A percentile compares a stretch with the other conserved stretches of the same genome.
Evolutionary conservation across 1,140 invertebrate genomes (phyloP).

Genomic region (Coptotermes formosanus): DNA sequence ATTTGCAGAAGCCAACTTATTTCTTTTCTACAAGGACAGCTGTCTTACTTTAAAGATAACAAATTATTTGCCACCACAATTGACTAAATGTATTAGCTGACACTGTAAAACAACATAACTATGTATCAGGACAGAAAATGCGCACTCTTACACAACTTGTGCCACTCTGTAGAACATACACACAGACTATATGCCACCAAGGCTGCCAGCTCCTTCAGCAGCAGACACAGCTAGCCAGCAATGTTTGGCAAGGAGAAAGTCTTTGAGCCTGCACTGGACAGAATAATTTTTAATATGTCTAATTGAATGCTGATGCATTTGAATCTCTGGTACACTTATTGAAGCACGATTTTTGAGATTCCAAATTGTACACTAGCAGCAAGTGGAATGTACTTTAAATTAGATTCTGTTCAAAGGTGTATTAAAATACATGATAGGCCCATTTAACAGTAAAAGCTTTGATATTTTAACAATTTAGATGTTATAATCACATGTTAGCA

Average conservation of each 20-base stretch:
- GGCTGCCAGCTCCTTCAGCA: neutral
- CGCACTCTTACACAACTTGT: neutral
- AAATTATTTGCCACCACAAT: neutral
- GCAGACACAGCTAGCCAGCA: neutral
- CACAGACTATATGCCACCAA: neutral
- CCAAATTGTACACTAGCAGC: neutral
- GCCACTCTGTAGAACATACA: neutral
- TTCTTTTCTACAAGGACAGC: neutral
- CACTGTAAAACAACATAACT: neutral
- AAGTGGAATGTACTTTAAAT: neutral
- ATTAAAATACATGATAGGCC: conserved; percentile 9
- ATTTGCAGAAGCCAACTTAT: no score
- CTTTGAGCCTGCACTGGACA: neutral
- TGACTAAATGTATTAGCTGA: neutral
- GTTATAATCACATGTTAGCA: neutral
- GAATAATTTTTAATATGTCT: neutral
- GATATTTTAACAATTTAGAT: neutral
- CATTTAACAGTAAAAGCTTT: neutral
- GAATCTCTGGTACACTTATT: neutral
- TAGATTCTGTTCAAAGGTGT: neutral
- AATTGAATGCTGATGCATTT: neutral
- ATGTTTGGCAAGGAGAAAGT: neutral
- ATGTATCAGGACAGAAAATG: neutral
- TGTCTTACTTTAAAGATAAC: neutral
- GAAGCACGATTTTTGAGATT: neutral